A percentile compares a stretch with the other conserved stretches of the same genome.
These are phyloP conservation scores for Tragelaphus buxtoni DNA, from an alignment of 2,113 vertebrate genomes.

Conservation along the genomic window DNA sequence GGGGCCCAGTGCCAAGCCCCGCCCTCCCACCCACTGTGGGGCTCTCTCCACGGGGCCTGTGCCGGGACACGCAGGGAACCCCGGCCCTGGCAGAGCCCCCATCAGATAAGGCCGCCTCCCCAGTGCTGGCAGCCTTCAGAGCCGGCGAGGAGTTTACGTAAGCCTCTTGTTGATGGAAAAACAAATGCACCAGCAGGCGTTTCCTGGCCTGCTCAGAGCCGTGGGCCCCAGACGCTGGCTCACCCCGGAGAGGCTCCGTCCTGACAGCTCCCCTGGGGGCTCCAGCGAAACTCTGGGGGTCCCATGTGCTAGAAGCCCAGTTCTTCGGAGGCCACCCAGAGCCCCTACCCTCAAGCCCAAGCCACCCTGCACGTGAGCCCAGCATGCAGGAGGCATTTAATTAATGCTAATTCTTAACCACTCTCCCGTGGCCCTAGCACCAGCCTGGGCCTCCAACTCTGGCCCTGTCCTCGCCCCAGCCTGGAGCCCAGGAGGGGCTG, in stretches of 20 bases:
- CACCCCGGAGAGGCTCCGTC: constrained; percentile 15
- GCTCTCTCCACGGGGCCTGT: neutral
- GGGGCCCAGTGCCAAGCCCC: neutral
- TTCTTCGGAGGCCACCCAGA: neutral
- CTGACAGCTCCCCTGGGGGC: constrained; percentile 29
- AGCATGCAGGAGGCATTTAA: neutral
- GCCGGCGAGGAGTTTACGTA: constrained; percentile 73
- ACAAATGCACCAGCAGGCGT: constrained; percentile 60
- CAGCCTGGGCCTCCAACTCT: neutral
- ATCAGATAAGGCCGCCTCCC: constrained; percentile 69
- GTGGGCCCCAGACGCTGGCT: constrained; percentile 53
- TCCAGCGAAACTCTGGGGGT: neutral
- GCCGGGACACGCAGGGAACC: constrained; percentile 58
- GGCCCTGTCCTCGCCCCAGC: neutral
- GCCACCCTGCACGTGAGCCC: constrained; percentile 6
- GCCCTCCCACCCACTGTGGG: neutral
- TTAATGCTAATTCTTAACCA: neutral
- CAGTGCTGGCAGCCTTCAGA: constrained; percentile 56
- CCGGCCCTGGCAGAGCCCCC: constrained; percentile 37
- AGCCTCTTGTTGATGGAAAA: constrained; percentile 73
- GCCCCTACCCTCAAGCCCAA: neutral
- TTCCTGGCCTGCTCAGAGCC: constrained; percentile 62
- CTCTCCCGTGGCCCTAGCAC: neutral
- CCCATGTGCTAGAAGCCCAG: neutral
- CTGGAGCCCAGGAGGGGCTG: neutral